phyloP scores from a whole-genome alignment of 2,797 vertebrate species.

The Taeniopygia guttata region DNA sequence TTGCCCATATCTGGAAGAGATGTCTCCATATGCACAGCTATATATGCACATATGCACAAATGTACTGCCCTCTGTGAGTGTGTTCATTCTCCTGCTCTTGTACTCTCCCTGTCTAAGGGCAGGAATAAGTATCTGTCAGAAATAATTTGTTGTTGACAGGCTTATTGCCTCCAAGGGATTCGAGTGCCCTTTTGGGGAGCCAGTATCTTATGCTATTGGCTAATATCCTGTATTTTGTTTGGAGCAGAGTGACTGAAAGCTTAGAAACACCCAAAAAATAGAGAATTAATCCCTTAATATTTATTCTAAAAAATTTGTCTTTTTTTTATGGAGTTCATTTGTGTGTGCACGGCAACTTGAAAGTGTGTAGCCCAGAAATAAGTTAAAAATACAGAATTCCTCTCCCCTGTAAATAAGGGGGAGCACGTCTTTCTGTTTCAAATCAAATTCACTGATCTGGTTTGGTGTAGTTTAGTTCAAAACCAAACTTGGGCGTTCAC shows the following conservation, averaged over 20 bases:
- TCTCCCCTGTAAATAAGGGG: background rate
- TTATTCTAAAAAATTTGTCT: background rate
- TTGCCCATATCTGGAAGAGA: background rate
- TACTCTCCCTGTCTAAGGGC: conserved; percentile 1
- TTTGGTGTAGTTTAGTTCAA: background rate
- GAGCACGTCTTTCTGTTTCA: background rate
- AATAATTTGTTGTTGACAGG: conserved; percentile 30
- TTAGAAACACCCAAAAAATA: background rate
- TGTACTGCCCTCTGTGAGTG: background rate
- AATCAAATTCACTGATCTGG: background rate
- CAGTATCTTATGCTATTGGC: background rate
- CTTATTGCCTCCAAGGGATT: conserved; percentile 46
- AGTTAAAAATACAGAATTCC: background rate
- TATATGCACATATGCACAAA: background rate
- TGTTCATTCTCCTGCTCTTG: background rate
- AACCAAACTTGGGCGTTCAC: background rate
- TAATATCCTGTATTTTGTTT: conserved; percentile 15
- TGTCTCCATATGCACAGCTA: background rate
- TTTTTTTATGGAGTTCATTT: background rate
- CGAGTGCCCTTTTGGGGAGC: conserved; percentile 40
- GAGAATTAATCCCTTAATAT: background rate
- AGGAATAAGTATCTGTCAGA: conserved; percentile 48
- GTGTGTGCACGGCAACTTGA: rapidly evolving
- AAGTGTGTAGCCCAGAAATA: background rate
- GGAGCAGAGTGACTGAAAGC: background rate